A percentile compares a stretch with the other conserved stretches of the same genome.
These are phyloP conservation scores for Tetrapedia diversipes DNA, from an alignment of 2,888 invertebrate species.

Conservation along the genomic window DNA sequence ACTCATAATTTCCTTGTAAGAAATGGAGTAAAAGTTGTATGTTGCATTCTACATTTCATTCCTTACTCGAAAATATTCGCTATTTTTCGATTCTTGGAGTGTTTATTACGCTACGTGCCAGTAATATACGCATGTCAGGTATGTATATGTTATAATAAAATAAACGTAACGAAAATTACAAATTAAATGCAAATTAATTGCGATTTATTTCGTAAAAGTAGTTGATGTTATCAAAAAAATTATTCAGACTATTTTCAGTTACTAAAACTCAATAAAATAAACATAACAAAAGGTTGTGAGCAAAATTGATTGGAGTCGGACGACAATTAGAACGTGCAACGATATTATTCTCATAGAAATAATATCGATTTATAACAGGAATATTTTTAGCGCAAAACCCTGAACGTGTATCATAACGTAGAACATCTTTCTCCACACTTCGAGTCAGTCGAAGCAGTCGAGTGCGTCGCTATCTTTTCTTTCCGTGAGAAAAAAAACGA, in stretches of 20 bases:
- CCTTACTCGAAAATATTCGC: neutral
- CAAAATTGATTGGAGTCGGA: slow-evolving; percentile 6
- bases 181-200: no score
- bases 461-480: slow-evolving; percentile 6
- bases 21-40: neutral
- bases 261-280: no score
- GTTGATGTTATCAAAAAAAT: no score
- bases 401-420: slow-evolving; percentile 42
- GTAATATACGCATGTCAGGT: neutral
- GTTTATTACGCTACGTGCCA: neutral
- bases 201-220: no score
- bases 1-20: neutral
- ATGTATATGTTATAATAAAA: neutral
- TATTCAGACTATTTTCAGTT: no score
- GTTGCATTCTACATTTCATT: neutral
- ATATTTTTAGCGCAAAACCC: slow-evolving; percentile 57
- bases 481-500: neutral
- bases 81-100: neutral
- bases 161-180: no score
- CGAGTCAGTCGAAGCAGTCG: slow-evolving; percentile 29
- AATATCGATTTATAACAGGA: slow-evolving; percentile 45
- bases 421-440: slow-evolving; percentile 38
- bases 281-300: no score
- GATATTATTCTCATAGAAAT: slow-evolving; percentile 32
- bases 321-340: neutral